phyloP scores from a whole-genome alignment of 2,888 invertebrate genomes.

The Actias luna region DNA sequence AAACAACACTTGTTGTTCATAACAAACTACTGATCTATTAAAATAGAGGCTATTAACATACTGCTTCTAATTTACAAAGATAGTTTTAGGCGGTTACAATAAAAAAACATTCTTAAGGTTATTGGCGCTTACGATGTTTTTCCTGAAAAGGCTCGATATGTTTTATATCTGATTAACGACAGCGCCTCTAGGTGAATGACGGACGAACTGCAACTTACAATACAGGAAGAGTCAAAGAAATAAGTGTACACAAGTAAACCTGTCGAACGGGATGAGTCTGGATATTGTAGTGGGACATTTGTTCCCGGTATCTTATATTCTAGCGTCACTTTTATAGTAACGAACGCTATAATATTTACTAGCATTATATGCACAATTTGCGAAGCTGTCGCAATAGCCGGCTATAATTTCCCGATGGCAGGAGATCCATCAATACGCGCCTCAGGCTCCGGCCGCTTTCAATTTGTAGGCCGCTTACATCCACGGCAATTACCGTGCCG shows the following conservation, averaged over 20 bases:
- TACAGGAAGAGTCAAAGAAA: neutral
- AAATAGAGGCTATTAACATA: no score
- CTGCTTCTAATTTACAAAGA: no score
- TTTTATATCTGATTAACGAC: no score
- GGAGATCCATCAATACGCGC: conserved; percentile 79
- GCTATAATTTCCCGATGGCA: conserved; percentile 80
- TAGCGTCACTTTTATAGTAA: conserved; percentile 66
- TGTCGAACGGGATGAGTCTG: conserved; percentile 21
- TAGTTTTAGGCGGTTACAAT: no score
- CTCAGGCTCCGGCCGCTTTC: conserved; percentile 77
- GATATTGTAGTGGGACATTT: conserved; percentile 28
- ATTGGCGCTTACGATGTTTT: no score
- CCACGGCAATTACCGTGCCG: conserved; percentile 72
- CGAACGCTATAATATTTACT: conserved; percentile 74
- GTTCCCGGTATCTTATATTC: conserved; percentile 50
- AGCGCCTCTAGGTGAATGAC: neutral
- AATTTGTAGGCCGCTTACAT: conserved; percentile 80
- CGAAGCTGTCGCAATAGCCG: conserved; percentile 79
- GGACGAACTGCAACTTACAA: neutral
- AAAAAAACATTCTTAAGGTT: no score
- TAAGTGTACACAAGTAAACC: conserved; percentile 16
- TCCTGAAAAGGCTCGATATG: no score
- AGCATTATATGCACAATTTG: conserved; percentile 81
- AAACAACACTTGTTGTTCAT: no score
- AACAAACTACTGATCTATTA: no score